Evolutionary conservation across 2,113 vertebrate species (phyloP).

Genomic region (Archilochus colubris): DNA sequence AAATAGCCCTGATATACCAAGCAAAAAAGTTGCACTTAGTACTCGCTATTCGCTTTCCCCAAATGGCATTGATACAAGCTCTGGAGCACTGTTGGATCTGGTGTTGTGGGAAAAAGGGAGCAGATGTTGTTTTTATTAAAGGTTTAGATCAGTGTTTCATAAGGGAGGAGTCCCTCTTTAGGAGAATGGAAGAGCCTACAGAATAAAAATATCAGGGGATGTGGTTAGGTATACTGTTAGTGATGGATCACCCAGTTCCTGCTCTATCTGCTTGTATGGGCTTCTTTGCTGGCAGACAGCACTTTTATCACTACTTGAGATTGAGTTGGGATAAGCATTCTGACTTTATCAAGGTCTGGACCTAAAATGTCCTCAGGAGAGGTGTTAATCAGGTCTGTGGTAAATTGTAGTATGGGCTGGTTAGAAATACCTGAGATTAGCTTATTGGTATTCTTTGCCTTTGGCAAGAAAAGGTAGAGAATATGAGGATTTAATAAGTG

Average conservation of each 20-base stretch:
- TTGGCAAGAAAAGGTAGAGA: neutral
- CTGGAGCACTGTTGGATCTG: neutral
- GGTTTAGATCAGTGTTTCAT: neutral
- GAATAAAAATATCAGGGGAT: neutral
- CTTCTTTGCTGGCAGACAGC: neutral
- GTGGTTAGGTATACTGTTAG: neutral
- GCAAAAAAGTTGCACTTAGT: neutral
- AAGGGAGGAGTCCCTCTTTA: neutral
- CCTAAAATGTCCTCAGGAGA: neutral
- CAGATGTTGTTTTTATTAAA: neutral
- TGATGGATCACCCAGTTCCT: accelerated
- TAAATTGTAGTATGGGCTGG: neutral
- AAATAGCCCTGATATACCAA: neutral
- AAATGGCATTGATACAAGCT: neutral
- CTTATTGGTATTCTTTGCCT: neutral
- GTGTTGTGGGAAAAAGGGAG: neutral
- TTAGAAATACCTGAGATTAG: neutral
- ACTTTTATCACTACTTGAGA: neutral
- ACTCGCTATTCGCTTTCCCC: neutral
- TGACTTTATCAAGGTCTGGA: neutral
- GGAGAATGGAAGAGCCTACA: neutral
- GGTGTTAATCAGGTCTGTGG: neutral
- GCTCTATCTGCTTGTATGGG: neutral
- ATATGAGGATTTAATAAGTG: neutral
- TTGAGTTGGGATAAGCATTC: neutral